Conservation (phyloP, 2,797 vertebrate species). For the Bradypus variegatus region DNA sequence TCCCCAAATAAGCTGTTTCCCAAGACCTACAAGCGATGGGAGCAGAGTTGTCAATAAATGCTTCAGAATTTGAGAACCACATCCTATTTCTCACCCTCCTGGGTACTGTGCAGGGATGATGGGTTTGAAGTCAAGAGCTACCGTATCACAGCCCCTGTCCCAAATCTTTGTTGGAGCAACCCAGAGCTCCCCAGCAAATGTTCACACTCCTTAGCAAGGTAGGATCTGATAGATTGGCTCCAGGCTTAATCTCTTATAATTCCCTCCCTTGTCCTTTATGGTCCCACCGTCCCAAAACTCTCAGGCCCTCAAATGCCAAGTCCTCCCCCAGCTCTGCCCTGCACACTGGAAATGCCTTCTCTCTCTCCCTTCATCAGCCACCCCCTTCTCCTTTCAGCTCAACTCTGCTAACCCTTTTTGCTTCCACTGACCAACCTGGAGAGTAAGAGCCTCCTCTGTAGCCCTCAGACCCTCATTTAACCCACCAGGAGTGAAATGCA, state of each 20-base stretch:
- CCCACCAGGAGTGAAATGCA: not conserved
- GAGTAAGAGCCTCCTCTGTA: not conserved
- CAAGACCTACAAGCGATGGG: rapidly evolving
- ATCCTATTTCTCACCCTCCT: rapidly evolving
- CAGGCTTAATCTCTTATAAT: rapidly evolving
- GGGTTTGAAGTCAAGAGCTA: not conserved
- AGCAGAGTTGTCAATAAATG: not conserved
- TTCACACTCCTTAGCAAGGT: not conserved
- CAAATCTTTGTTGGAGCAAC: not conserved
- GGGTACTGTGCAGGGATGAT: rapidly evolving
- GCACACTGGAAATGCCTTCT: rapidly evolving
- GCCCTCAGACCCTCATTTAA: not conserved
- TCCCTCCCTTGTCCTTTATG: not conserved
- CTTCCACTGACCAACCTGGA: not conserved
- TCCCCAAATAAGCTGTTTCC: not conserved
- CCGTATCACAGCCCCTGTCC: not conserved
- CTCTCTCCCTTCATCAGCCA: not conserved
- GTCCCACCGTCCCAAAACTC: not conserved
- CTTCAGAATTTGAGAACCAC: rapidly evolving
- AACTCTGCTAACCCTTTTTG: not conserved
- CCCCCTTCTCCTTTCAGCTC: not conserved
- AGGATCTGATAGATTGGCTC: not conserved
- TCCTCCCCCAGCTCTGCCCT: not conserved
- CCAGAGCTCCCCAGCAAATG: not conserved
- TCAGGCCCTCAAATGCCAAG: rapidly evolving